These are phyloP conservation scores for Tanypteryx hageni DNA, from an alignment of 2,888 invertebrate species.

Conservation along the genomic window DNA sequence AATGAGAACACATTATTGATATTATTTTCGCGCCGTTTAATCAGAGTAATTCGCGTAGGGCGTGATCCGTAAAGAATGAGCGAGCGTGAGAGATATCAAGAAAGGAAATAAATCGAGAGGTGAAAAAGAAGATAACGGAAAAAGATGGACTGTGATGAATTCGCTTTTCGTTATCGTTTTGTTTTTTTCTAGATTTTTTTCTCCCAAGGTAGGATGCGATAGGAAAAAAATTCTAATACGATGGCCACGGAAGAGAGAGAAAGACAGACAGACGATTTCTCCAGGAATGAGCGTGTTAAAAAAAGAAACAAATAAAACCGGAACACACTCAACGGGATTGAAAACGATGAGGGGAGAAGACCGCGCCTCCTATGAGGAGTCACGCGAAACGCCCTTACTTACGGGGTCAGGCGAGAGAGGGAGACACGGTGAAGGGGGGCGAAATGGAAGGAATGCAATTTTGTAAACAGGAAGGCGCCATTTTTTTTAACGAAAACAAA, in stretches of 20 bases:
- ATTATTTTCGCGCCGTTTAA: no score
- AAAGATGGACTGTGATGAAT: no score
- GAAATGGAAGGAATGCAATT: not conserved
- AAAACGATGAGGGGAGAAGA: not conserved
- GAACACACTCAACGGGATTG: not conserved
- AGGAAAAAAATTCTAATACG: not conserved
- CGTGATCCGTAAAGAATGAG: no score
- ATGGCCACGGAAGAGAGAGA: not conserved
- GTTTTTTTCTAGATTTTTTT: not conserved
- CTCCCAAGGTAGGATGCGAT: not conserved
- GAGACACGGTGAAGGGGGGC: not conserved
- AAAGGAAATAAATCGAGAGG: no score
- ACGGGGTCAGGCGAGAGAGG: not conserved
- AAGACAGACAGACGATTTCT: not conserved
- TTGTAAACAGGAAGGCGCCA: not conserved
- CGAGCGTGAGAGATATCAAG: no score
- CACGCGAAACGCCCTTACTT: not conserved
- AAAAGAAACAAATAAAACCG: not conserved
- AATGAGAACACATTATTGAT: no score
- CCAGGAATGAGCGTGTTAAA: not conserved
- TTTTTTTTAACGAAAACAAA: not conserved
- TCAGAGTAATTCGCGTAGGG: no score
- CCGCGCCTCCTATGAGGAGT: not conserved
- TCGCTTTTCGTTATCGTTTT: no score
- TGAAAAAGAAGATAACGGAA: no score